These are phyloP conservation scores for Nannobrachium achirus DNA, from an alignment of 2,113 vertebrate species.

Conservation along the genomic window DNA sequence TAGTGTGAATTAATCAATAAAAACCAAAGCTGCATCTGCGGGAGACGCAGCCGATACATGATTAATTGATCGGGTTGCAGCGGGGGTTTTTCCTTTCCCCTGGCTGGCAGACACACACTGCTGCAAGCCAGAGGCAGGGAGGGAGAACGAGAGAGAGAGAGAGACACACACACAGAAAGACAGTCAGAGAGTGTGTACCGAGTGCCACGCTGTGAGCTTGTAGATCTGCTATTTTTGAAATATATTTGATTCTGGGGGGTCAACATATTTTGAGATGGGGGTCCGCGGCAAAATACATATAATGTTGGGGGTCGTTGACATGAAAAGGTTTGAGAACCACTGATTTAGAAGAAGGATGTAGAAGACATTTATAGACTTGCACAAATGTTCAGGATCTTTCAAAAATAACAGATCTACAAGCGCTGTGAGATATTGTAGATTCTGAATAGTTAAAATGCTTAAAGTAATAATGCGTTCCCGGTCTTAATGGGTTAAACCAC, in stretches of 20 bases:
- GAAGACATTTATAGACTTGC: no score
- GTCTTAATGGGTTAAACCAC: no score
- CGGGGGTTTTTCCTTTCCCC: not conserved
- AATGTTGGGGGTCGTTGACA: not conserved
- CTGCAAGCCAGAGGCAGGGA: not conserved
- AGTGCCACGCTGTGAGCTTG: no score
- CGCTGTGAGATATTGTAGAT: no score
- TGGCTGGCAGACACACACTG: not conserved
- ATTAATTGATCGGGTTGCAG: slow-evolving; percentile 19
- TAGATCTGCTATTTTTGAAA: no score
- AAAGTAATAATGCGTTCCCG: no score
- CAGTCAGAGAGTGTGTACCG: not conserved
- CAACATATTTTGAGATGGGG: not conserved
- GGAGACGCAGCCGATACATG: slow-evolving; percentile 6
- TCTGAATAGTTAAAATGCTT: no score
- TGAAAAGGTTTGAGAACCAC: not conserved
- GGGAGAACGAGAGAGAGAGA: not conserved
- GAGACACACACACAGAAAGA: not conserved
- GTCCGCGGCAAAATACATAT: not conserved
- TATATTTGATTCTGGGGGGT: not conserved
- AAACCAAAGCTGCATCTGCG: slow-evolving; percentile 3
- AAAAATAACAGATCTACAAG: no score
- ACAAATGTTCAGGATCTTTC: no score
- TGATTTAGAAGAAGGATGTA: no score
- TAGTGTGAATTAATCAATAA: slow-evolving; percentile 24